Evolutionary conservation across 23 tunicate genomes (phyloP), one percentile per base, ranked within the genome.

Genomic region (Aplidium turbinatum): DNA sequence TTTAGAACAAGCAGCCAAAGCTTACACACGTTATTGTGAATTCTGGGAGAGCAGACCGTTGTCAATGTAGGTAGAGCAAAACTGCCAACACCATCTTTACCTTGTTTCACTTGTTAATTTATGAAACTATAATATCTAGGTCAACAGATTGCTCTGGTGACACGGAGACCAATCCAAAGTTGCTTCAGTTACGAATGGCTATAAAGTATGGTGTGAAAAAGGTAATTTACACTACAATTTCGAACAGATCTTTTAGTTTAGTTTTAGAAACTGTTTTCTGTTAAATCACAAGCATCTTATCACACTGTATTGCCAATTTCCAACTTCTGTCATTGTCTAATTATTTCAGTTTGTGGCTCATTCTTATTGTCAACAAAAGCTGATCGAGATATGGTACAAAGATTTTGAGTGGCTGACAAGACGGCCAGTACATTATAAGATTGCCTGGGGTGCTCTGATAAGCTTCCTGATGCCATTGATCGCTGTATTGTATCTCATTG

Each of bases 311-410:
- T 42, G 11, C 50, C 11, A 42, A 11, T 11, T 42, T 9, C 11
- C 50, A 42, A 16, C 50, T 11, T 16, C 50, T 42, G 50, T 55
- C 6, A 18, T 13, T 20, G 62, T 6, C 20, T 13, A 18, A 6
- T 18, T 38, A 42, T 45, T 72, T 27, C 47, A 94, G 91, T 94
- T 94, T 82, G 99, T 94, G 18, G 99, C 99, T 18, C 95, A 94
- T 78, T 95, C 99, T 0, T 89, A 87, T 48, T 94, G 99, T 50
- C 99, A 94, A 51, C 99, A 81, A 38, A 83, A 82, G 57, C 73
- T 94, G 51, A 68, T 83, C 53, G 85, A 69, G 48, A 72, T 87
- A 38, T 94, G 99, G 99, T 63, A 73, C 62, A 57, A 72, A 36
- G 54, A 94, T 50, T 40, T 69, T 0, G 34, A 48, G 7, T 69